These are phyloP conservation scores for Menura novaehollandiae DNA, from an alignment of 2,113 vertebrate genomes.

Conservation along the genomic window DNA sequence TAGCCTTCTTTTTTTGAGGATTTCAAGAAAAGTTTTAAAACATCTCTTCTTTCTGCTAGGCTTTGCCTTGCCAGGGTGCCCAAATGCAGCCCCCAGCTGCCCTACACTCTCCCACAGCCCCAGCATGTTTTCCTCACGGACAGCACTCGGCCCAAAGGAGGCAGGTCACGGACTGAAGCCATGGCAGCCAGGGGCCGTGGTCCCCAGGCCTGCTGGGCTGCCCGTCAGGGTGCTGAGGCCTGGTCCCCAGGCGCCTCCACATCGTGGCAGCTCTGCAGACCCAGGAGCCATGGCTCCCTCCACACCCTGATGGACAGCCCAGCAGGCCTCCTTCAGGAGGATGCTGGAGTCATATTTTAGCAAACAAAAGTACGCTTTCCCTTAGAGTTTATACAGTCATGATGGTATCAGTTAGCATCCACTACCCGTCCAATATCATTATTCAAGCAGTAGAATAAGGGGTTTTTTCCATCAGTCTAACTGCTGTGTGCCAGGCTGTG, in stretches of 20 bases:
- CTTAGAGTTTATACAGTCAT: not conserved
- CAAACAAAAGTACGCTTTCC: not conserved
- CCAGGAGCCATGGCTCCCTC: too few relatives aligned
- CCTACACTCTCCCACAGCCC: too few relatives aligned
- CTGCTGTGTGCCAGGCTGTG: not conserved
- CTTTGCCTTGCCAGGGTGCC: not conserved
- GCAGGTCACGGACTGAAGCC: not conserved
- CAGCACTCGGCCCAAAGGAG: not conserved
- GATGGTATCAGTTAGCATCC: not conserved
- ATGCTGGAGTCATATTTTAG: not conserved
- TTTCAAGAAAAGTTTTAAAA: not conserved
- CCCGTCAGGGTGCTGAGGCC: too few relatives aligned
- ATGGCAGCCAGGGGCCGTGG: accelerated
- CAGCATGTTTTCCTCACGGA: not conserved
- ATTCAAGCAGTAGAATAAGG: not conserved
- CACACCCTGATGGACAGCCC: not conserved
- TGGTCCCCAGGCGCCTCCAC: too few relatives aligned
- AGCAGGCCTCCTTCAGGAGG: too few relatives aligned
- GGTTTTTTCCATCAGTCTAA: not conserved
- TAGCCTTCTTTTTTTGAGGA: not conserved
- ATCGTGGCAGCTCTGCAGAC: not conserved
- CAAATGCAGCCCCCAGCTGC: accelerated
- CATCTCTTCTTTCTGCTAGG: not conserved
- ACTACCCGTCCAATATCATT: not conserved
- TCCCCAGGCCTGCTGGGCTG: too few relatives aligned